These are phyloP conservation scores for Epinephelus malabaricus DNA, from an alignment of 2,797 vertebrate species.

Conservation along the genomic window DNA sequence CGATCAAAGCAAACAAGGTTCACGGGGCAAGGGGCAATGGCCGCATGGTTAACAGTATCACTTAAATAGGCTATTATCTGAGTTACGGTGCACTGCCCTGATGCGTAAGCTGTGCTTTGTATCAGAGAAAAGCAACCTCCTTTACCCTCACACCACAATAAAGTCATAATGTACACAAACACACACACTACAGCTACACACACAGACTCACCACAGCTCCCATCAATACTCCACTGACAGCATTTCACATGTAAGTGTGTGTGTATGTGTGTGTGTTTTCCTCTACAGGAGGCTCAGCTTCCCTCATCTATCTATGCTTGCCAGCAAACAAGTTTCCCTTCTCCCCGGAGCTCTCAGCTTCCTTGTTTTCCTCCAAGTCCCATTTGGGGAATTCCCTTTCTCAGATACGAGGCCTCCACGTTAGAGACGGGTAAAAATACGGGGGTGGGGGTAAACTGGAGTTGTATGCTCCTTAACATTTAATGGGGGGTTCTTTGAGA, in stretches of 20 bases:
- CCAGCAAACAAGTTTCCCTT: conserved; percentile 59
- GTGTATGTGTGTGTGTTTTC: conserved; percentile 13
- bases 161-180: conserved; percentile 24
- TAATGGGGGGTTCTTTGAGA: conserved; percentile 64
- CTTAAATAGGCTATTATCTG: conserved; percentile 57
- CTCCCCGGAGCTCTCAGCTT: conserved; percentile 69
- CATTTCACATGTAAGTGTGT: conserved; percentile 42
- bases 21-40: conserved; percentile 71
- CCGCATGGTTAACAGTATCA: conserved; percentile 60
- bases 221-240: conserved; percentile 51
- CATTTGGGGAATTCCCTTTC: conserved; percentile 74
- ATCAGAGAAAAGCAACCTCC: conserved; percentile 17
- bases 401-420: conserved; percentile 37
- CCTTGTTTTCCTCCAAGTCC: conserved; percentile 73
- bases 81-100: conserved; percentile 34
- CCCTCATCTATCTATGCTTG: conserved; percentile 51
- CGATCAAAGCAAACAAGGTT: conserved; percentile 68
- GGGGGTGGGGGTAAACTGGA: conserved; percentile 29
- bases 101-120: conserved; percentile 29
- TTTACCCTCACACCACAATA: conserved; percentile 34
- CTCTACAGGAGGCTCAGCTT: conserved; percentile 54
- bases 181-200: conserved; percentile 27
- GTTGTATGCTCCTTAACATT: conserved; percentile 64
- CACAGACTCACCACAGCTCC: conserved; percentile 31
- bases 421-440: conserved; percentile 43